These are phyloP conservation scores for Antennarius maculatus DNA, from an alignment of 2,797 vertebrate genomes.

Conservation along the genomic window DNA sequence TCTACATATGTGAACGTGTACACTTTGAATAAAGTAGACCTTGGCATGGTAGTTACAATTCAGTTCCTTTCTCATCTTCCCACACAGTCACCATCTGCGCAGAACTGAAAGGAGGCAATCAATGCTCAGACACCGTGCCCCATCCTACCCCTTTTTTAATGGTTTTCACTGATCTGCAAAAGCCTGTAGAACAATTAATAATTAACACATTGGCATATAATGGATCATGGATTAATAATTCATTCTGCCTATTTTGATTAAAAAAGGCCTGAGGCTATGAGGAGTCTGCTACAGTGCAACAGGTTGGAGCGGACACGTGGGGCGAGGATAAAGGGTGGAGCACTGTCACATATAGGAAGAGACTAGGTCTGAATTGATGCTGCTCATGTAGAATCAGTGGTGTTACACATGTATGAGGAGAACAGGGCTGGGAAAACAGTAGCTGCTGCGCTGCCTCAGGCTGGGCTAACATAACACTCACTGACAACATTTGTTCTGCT, in stretches of 20 bases:
- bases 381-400: conserved; percentile 61
- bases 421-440: conserved; percentile 70
- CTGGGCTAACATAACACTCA: conserved; percentile 49
- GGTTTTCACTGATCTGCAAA: conserved; percentile 71
- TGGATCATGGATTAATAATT: conserved; percentile 81
- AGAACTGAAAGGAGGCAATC: conserved; percentile 55
- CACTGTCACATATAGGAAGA: conserved; percentile 31
- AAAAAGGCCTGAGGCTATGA: conserved; percentile 71
- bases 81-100: conserved; percentile 51
- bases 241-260: conserved; percentile 73
- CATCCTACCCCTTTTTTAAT: conserved; percentile 33
- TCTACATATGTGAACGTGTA: conserved; percentile 7
- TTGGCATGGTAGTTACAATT: conserved; percentile 10
- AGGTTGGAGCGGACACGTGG: conserved; percentile 60
- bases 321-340: conserved; percentile 30
- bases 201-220: conserved; percentile 78
- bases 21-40: conserved; percentile 25
- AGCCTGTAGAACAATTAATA: conserved; percentile 76
- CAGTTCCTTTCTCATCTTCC: conserved; percentile 55
- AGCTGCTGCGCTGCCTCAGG: conserved; percentile 42
- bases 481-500: conserved; percentile 67
- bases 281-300: conserved; percentile 61
- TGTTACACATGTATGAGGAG: conserved; percentile 44
- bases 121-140: conserved; percentile 49
- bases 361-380: conserved; percentile 42